Conservation (phyloP, 2,113 vertebrate genomes). For the Cyprinodon tularosa region DNA sequence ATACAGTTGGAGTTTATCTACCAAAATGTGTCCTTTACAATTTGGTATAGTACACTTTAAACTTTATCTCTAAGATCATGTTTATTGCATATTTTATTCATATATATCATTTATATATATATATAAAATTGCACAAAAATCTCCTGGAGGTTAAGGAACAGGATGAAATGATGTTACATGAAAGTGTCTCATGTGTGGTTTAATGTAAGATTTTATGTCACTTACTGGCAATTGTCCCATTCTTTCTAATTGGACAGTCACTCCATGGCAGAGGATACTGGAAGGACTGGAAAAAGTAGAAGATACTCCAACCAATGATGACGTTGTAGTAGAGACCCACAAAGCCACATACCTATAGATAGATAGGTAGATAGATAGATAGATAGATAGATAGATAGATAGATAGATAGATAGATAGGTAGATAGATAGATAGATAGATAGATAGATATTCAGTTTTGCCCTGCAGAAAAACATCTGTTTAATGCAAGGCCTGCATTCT, state of each 20-base stretch:
- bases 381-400: conserved; percentile 5
- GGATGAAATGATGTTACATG: too few species aligned
- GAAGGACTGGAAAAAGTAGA: conserved; percentile 99
- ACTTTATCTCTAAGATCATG: too few species aligned
- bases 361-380: conserved; percentile 14
- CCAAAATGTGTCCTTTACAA: neutral
- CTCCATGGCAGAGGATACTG: conserved; percentile 97
- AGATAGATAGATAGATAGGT: conserved; percentile 11
- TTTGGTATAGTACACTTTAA: too few species aligned
- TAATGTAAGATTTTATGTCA: conserved; percentile 16
- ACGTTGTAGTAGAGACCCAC: conserved; percentile 98
- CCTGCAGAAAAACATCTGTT: conserved; percentile 4
- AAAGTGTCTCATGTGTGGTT: neutral
- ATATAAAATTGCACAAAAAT: too few species aligned
- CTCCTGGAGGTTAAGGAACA: too few species aligned
- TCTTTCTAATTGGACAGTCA: conserved; percentile 89
- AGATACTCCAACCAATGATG: conserved; percentile 99
- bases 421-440: conserved; percentile 3
- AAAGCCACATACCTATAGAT: conserved; percentile 90
- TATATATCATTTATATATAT: too few species aligned
- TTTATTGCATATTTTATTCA: too few species aligned
- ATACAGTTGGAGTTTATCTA: neutral
- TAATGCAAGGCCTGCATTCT: neutral
- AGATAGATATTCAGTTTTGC: neutral
- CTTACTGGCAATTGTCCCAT: conserved; percentile 88